Percentiles rank a stretch among this genome's conserved stretches.
Evolutionary conservation across 2,797 vertebrate species (phyloP).

Genomic region (Garrulus glandarius): DNA sequence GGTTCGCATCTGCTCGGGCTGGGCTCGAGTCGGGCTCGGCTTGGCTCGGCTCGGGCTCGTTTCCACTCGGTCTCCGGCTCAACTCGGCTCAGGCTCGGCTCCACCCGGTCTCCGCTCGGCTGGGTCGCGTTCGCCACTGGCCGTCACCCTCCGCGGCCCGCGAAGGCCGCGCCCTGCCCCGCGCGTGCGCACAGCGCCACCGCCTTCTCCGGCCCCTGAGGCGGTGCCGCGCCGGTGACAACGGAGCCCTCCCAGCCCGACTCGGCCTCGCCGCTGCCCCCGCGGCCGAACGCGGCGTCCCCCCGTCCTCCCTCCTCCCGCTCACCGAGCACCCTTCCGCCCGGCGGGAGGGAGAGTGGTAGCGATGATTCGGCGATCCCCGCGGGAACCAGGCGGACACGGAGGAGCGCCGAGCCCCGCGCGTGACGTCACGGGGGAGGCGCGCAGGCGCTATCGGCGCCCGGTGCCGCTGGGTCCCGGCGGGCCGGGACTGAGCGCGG

Average conservation of each 20-base stretch:
- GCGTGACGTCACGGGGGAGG: background rate
- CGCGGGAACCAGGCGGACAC: background rate
- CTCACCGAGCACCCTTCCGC: background rate
- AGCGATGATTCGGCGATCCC: background rate
- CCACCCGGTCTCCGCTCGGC: no score
- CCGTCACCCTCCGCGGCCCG: no score
- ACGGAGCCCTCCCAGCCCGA: background rate
- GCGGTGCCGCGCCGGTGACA: background rate
- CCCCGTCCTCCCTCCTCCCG: background rate
- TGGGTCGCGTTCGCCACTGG: background rate
- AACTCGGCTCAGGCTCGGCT: no score
- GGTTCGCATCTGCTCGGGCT: background rate
- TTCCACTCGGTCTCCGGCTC: no score
- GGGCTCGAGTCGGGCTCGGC: background rate
- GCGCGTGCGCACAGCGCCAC: background rate
- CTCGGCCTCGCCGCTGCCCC: background rate
- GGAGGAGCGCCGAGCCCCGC: background rate
- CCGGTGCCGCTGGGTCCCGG: accelerated
- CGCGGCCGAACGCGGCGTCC: background rate
- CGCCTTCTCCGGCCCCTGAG: accelerated
- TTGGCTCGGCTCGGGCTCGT: background rate
- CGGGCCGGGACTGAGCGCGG: no score
- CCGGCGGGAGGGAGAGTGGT: background rate
- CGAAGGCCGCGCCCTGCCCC: background rate
- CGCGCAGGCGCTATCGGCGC: background rate